phyloP scores from a whole-genome alignment of 2,113 vertebrate genomes.

The Cyanocitta stelleri region DNA sequence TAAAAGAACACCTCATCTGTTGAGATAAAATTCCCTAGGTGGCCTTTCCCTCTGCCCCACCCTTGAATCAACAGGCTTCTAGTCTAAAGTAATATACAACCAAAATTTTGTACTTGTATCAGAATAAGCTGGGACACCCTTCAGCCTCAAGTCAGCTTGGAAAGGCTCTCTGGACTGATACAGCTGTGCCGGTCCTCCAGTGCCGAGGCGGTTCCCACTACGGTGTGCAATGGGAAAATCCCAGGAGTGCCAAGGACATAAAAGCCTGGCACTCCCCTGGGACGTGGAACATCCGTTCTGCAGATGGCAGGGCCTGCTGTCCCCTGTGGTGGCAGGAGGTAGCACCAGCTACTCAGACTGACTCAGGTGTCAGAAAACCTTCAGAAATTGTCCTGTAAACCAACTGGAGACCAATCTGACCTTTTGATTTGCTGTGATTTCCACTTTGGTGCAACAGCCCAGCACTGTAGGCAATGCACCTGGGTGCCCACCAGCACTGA shows the following conservation, averaged over 20 bases:
- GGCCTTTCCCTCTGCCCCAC: not conserved
- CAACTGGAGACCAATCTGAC: accelerated
- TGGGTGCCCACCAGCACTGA: not conserved
- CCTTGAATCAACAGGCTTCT: not conserved
- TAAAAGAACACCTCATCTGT: not conserved
- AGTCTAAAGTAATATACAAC: not conserved
- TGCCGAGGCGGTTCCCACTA: not conserved
- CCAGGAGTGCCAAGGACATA: not conserved
- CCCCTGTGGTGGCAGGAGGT: not conserved
- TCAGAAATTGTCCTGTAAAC: not conserved
- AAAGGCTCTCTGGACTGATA: not conserved
- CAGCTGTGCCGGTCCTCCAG: not conserved
- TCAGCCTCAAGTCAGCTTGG: not conserved
- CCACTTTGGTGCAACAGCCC: not conserved
- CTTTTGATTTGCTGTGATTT: not conserved
- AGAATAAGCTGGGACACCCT: not conserved
- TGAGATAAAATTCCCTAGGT: not conserved
- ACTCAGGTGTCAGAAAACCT: not conserved
- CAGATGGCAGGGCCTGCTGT: not conserved
- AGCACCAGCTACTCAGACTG: too few species aligned
- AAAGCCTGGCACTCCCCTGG: not conserved
- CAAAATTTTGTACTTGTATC: not conserved
- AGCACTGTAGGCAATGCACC: not conserved
- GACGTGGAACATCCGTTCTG: not conserved
- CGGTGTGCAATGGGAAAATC: accelerated